Conservation (phyloP, 2,113 vertebrate genomes). For the Zingel zingel region DNA sequence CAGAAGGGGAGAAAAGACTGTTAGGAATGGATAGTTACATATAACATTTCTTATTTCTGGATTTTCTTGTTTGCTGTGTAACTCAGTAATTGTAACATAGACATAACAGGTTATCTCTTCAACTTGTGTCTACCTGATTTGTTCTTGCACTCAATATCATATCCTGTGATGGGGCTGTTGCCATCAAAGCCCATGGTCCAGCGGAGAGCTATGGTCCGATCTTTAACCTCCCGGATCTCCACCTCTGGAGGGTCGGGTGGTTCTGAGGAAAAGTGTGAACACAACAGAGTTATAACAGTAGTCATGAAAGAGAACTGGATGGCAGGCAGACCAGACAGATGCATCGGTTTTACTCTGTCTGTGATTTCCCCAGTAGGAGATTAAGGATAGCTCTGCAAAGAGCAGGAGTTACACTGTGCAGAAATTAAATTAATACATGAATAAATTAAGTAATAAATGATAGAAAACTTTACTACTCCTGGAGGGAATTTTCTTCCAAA, state of each 20-base stretch:
- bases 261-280: slow-evolving; percentile 79
- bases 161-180: slow-evolving; percentile 98
- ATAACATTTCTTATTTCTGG: neutral
- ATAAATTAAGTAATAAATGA: slow-evolving; percentile 42
- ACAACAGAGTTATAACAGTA: neutral
- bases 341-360: slow-evolving; percentile 14
- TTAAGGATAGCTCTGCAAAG: slow-evolving; percentile 17
- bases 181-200: slow-evolving; percentile 99
- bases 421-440: slow-evolving; percentile 38
- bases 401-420: slow-evolving; percentile 2
- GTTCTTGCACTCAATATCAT: slow-evolving; percentile 99
- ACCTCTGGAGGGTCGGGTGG: slow-evolving; percentile 96
- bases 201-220: slow-evolving; percentile 95
- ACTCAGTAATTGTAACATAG: neutral
- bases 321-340: slow-evolving; percentile 14
- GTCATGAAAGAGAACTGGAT: slow-evolving; percentile 23
- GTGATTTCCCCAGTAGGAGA: slow-evolving; percentile 40
- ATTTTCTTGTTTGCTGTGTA: neutral
- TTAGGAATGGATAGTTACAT: neutral
- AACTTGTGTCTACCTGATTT: slow-evolving; percentile 89
- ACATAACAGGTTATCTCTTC: neutral
- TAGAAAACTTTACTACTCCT: neutral
- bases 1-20: neutral
- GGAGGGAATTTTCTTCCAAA: slow-evolving; percentile 1
- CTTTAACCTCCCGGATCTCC: slow-evolving; percentile 96